A percentile compares a stretch with the other conserved stretches of the same genome.
Evolutionary conservation across 2,888 invertebrate genomes (phyloP).

Genomic region (Myopa tessellatipennis): DNA sequence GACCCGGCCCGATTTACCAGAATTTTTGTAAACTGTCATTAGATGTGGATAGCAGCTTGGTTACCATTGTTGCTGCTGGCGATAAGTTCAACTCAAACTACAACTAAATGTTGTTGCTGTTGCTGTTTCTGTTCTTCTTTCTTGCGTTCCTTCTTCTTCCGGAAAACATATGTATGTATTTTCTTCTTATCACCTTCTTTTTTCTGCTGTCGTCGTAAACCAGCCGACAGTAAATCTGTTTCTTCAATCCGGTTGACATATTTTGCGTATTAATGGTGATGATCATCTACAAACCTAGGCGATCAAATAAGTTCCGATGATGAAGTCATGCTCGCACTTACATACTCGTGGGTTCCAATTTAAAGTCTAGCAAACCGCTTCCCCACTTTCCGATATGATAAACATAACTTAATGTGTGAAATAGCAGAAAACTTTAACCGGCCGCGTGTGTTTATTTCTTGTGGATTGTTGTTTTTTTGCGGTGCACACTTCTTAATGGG

Average conservation of each 20-base stretch:
- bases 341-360: too few relatives aligned
- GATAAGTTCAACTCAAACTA: too few relatives aligned
- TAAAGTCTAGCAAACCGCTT: background rate
- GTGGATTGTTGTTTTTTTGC: background rate
- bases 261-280: background rate
- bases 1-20: too few relatives aligned
- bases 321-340: too few relatives aligned
- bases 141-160: background rate
- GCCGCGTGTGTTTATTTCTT: too few relatives aligned
- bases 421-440: conserved; percentile 15
- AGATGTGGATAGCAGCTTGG: too few relatives aligned
- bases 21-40: too few relatives aligned
- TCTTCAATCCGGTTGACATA: conserved; percentile 1
- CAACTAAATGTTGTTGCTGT: background rate
- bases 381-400: conserved; percentile 15
- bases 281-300: too few relatives aligned
- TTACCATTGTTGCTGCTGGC: too few relatives aligned
- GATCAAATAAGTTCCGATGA: too few relatives aligned
- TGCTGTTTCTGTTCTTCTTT: background rate
- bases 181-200: conserved; percentile 1
- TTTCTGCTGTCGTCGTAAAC: background rate
- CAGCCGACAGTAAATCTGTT: background rate
- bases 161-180: background rate
- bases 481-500: background rate
- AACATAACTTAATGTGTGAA: background rate